phyloP scores from a whole-genome alignment of 2,113 vertebrate genomes.

The Triplophysa rosa region DNA sequence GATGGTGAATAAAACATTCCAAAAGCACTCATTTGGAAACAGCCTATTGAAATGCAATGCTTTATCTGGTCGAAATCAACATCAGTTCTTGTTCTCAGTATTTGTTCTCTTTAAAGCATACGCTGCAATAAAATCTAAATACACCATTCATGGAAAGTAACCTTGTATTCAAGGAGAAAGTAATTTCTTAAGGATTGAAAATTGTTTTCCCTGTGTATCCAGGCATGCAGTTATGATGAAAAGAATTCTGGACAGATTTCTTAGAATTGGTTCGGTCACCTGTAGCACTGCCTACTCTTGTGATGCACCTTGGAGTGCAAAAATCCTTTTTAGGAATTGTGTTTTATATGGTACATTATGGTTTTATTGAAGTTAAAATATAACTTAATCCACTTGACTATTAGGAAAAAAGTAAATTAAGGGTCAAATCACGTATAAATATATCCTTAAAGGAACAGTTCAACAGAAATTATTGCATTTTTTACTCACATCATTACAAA shows the following conservation, averaged over 20 bases:
- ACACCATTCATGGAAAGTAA: neutral
- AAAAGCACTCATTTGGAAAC: conserved; percentile 30
- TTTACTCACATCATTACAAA: too few species aligned
- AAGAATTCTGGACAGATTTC: conserved; percentile 15
- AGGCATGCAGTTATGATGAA: conserved; percentile 9
- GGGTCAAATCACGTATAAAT: too few species aligned
- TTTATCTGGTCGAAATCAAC: conserved; percentile 22
- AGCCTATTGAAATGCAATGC: conserved; percentile 41
- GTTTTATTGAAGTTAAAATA: too few species aligned
- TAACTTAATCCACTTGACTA: too few species aligned
- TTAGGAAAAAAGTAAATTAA: too few species aligned
- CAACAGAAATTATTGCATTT: too few species aligned
- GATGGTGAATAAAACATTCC: conserved; percentile 37
- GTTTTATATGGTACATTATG: too few species aligned
- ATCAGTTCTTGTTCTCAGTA: neutral
- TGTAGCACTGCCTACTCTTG: conserved; percentile 26
- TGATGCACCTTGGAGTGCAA: conserved; percentile 1
- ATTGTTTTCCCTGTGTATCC: neutral
- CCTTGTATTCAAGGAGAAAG: conserved; percentile 15
- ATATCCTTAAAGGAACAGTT: too few species aligned
- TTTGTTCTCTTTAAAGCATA: conserved; percentile 2
- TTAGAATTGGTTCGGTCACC: conserved; percentile 10
- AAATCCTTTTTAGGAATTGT: too few species aligned
- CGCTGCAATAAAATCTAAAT: conserved; percentile 25
- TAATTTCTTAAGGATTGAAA: conserved; percentile 1